phyloP scores from a whole-genome alignment of 2,113 vertebrate species.

The Nycticebus coucang region DNA sequence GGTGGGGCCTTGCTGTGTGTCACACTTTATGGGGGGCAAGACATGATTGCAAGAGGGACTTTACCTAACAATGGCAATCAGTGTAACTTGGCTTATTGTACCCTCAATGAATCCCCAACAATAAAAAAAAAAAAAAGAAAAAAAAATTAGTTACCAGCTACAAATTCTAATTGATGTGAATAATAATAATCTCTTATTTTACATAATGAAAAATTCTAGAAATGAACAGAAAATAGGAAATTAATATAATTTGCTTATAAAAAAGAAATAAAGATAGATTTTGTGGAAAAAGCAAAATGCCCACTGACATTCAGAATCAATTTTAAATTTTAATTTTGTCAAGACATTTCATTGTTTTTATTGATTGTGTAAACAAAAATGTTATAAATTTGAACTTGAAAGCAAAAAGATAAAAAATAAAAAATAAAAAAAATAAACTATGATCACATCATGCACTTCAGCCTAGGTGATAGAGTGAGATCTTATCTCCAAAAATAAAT shows the following conservation, averaged over 20 bases:
- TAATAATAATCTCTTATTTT: background rate
- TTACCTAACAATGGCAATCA: too few relatives aligned
- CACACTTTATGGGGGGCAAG: too few relatives aligned
- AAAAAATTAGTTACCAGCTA: conserved; percentile 24
- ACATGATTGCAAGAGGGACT: too few relatives aligned
- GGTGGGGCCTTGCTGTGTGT: too few relatives aligned
- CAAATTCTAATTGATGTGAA: background rate
- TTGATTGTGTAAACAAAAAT: conserved; percentile 23
- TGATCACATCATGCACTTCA: too few relatives aligned
- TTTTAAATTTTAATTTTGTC: conserved; percentile 16
- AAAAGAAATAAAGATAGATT: background rate
- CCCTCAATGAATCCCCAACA: too few relatives aligned
- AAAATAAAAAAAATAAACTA: too few relatives aligned
- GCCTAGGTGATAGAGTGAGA: too few relatives aligned
- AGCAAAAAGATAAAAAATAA: too few relatives aligned
- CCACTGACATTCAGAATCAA: background rate
- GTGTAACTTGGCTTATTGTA: too few relatives aligned
- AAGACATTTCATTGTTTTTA: background rate
- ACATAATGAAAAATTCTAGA: background rate
- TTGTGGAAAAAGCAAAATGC: background rate
- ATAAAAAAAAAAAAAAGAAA: too few relatives aligned
- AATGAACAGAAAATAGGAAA: conserved; percentile 10
- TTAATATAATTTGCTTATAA: background rate
- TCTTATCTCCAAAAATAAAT: too few relatives aligned
- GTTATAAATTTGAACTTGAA: background rate